phyloP scores from a whole-genome alignment of 2,888 invertebrate genomes.

The Acanthosepion lycidas region DNA sequence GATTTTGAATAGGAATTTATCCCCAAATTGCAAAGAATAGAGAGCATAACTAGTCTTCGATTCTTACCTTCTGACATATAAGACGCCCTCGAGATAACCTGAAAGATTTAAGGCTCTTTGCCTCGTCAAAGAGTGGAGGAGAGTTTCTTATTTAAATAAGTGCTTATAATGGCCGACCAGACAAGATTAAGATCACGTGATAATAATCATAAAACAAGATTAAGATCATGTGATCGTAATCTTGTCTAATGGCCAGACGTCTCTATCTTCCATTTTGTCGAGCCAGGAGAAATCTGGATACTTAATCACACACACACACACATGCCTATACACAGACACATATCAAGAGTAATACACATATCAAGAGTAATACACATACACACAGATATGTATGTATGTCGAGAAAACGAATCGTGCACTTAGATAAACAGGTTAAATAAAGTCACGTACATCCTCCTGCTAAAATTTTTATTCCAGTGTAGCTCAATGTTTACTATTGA shows the following conservation, averaged over 20 bases:
- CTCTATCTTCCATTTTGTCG: conserved; percentile 6
- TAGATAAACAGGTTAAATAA: too few species aligned
- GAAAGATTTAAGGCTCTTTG: background rate
- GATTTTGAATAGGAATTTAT: background rate
- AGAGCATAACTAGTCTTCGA: background rate
- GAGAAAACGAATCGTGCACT: too few species aligned
- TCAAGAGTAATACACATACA: too few species aligned
- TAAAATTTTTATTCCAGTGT: too few species aligned
- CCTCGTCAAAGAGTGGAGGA: background rate
- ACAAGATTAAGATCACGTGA: conserved; percentile 22
- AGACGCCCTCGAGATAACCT: conserved; percentile 20
- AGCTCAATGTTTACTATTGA: too few species aligned
- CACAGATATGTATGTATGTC: too few species aligned
- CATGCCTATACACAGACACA: too few species aligned
- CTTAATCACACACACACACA: too few species aligned
- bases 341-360: too few species aligned
- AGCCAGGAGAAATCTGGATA: background rate
- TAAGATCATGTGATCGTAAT: background rate
- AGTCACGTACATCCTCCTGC: too few species aligned
- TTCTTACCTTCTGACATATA: background rate
- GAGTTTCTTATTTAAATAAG: background rate
- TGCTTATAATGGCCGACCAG: background rate
- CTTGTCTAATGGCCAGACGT: conserved; percentile 23
- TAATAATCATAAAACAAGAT: background rate
- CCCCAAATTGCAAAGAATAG: background rate